Base-by-base conservation (phyloP, 2,797 vertebrate genomes). In the Sciurus carolinensis region DNA sequence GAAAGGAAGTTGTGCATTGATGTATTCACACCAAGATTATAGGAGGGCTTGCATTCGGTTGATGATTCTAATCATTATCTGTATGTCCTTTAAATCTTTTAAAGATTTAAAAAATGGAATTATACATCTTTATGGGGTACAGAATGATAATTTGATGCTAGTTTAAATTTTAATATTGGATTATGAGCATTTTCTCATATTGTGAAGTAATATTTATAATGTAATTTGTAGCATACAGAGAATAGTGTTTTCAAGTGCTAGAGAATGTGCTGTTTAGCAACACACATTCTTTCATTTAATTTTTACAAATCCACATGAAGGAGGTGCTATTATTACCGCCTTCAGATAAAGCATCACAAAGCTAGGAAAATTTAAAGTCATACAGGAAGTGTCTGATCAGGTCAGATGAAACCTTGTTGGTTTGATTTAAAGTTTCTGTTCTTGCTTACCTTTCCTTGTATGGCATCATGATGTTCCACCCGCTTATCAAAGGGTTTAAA, bases 171-270 rank as follows among this genome's bases (percentile, higher is more conserved):
- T 71, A 91, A 80, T 69, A 54, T 39, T 94, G 42, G 62, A 33
- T 50, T 33, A 24, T 57, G 67, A 86, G 10, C 20, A 89, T 82
- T 95, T 94, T 5, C 3, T 54, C 12, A 42, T 82, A 82, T 86
- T 93, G n/a, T 57, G 42, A 96, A 85, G 71, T 76, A 91, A 80
- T 62, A 62, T 24, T 62, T 62, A 62, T 62, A 59, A 59, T 7
- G 20, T 22, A 62, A 80, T 64, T 91, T 87, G 30, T 62, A 57
- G 77, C 36, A 18, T 20, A 73, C 10, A 50, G 42, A 80, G 93
- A 87, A 64, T 10, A 95, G 15, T 81, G 62, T 77, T 81, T 54
- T 91, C 69, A 82, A 95, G 39, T 80, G 20, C 79, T 79, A 94
- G 44, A 66, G 24, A 71, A 71, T 7, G 10, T 91, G 22, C 28